Base-by-base conservation (phyloP, 1,140 invertebrate genomes). In the Eumeta japonica region DNA sequence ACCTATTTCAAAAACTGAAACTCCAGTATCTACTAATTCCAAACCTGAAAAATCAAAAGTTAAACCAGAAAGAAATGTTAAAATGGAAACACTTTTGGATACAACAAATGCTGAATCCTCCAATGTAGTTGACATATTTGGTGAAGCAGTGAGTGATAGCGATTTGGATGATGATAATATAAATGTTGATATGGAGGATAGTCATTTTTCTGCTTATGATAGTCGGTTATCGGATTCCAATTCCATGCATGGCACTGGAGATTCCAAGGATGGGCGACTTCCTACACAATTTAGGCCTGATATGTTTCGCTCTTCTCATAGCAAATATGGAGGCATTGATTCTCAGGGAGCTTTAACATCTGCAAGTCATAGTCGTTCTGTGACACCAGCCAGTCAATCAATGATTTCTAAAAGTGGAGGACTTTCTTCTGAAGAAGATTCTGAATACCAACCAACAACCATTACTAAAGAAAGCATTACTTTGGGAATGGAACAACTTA, bases 131-230 rank as follows among this genome's bases (percentile, higher is more conserved):
- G 89, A 94, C 51, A 90, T 94, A 60, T 95, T 94, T 76, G 92
- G 92, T 28, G 90, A 88, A 52, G 83, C 84, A 27, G 82, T 93
- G 0, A 92, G 89, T 60, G 89, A 91, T 52, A 91, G 88, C 28
- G 87, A 89, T 41, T 81, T 85, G 44, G 88, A 89, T 44, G 80
- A 84, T 43, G 80, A 82, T 3, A 82, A 82, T 55, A 84, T 87
- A 49, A 83, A 87, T 35, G 78, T 87, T 47, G 88, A 90, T 52
- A 56, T 90, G 30, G 88, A 92, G 55, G 89, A 92, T 50, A 88
- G 88, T 44, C 79, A 82, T 19, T 76, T 90, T 16, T 88, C 87
- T 0, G 83, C 79, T 19, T 85, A 84, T 39, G 88, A 90, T 47
- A 88, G 86, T 50, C 80, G 83, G 41, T 62, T 89, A 40, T 88